phyloP scores from a whole-genome alignment of 2,797 vertebrate genomes.

The Melanotaenia maccullochi region DNA sequence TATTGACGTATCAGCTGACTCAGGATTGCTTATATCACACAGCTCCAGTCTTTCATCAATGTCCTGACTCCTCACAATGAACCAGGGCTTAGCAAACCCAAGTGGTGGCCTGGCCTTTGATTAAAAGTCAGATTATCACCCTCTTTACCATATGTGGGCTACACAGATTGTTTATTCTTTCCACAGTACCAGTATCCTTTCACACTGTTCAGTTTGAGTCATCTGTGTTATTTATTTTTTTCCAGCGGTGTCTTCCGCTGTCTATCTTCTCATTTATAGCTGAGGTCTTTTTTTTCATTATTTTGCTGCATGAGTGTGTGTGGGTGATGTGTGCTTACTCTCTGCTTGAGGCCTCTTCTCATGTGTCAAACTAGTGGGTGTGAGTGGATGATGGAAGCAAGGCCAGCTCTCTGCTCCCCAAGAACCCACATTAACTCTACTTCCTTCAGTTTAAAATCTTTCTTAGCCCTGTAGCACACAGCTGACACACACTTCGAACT shows the following conservation, averaged over 20 bases:
- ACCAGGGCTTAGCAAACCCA: constrained; percentile 48
- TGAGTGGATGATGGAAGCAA: constrained; percentile 52
- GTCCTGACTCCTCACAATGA: constrained; percentile 45
- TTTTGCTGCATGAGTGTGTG: constrained; percentile 28
- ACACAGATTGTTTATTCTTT: constrained; percentile 53
- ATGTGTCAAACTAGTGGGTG: constrained; percentile 59
- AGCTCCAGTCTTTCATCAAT: constrained; percentile 30
- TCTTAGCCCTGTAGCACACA: constrained; percentile 41
- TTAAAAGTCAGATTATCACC: constrained; percentile 67
- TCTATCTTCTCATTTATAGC: constrained; percentile 28
- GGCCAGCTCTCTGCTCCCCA: constrained; percentile 43
- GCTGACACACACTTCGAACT: constrained; percentile 56
- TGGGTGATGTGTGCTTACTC: constrained; percentile 54
- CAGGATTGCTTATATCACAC: constrained; percentile 45
- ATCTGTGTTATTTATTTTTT: constrained; percentile 1
- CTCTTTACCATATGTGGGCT: constrained; percentile 43
- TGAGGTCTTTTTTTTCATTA: constrained; percentile 34
- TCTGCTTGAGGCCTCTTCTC: constrained; percentile 59
- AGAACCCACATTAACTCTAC: constrained; percentile 62
- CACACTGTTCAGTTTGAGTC: constrained; percentile 26
- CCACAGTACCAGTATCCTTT: constrained; percentile 11
- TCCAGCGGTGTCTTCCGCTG: constrained; percentile 4
- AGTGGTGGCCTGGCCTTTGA: constrained; percentile 52
- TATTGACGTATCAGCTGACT: constrained; percentile 60
- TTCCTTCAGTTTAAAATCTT: constrained; percentile 59